A percentile compares a stretch with the other conserved stretches of the same genome.
Conservation (phyloP, 2,113 vertebrate species). For the Triplophysa siluroides region DNA sequence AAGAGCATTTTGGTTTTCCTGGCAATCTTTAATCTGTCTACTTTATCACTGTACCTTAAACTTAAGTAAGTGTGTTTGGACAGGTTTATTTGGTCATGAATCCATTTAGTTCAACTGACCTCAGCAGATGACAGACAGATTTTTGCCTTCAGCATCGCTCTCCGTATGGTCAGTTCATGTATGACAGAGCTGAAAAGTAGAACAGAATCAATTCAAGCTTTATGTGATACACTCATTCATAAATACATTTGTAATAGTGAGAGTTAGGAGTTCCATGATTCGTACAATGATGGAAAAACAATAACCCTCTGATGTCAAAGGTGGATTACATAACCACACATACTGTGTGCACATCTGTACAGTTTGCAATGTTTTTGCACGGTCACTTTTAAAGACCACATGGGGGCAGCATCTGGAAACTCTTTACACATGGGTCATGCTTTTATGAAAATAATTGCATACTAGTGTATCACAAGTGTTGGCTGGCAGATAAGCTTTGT, state of each 20-base stretch:
- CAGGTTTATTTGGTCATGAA: slow-evolving; percentile 43
- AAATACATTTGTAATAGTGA: neutral
- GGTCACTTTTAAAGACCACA: slow-evolving; percentile 22
- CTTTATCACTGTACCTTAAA: neutral
- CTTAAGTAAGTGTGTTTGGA: neutral
- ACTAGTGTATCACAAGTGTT: too few relatives aligned
- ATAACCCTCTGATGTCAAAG: neutral
- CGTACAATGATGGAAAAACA: neutral
- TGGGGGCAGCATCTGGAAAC: slow-evolving; percentile 3
- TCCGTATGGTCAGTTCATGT: neutral
- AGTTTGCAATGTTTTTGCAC: neutral
- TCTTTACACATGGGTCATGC: neutral
- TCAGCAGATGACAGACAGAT: slow-evolving; percentile 38
- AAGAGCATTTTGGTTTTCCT: too few relatives aligned
- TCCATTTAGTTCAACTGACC: slow-evolving; percentile 37
- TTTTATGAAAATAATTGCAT: neutral
- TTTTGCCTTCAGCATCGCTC: neutral
- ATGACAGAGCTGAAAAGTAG: neutral
- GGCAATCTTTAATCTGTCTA: neutral
- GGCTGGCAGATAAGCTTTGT: too few relatives aligned
- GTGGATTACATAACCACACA: neutral
- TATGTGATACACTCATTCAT: neutral
- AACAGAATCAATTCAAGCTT: neutral
- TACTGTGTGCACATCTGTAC: neutral
- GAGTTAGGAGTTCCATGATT: neutral